Conservation (phyloP, 2,113 vertebrate species). For the Verasper variegatus region DNA sequence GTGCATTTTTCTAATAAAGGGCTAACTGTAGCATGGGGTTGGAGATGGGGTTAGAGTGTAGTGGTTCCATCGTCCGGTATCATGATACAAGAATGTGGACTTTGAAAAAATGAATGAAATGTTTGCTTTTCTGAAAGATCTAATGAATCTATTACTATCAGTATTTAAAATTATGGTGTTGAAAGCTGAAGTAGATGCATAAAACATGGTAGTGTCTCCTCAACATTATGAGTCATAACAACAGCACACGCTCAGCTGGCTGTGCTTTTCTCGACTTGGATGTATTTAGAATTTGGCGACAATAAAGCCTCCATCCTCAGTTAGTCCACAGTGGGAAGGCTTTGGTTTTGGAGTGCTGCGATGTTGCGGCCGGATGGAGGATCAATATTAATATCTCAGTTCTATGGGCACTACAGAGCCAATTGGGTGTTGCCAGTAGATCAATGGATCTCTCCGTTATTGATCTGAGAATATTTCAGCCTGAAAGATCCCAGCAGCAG, state of each 20-base stretch:
- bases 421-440: conserved; percentile 65
- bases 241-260: not conserved
- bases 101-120: no score
- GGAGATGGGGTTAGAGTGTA: no score
- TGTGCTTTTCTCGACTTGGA: not conserved
- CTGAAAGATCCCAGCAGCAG: conserved; percentile 59
- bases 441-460: conserved; percentile 71
- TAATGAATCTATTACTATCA: not conserved
- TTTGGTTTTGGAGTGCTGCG: conserved; percentile 55
- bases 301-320: not conserved
- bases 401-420: conserved; percentile 57
- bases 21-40: no score
- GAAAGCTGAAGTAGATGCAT: not conserved
- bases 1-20: no score
- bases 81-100: no score
- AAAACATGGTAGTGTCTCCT: not conserved
- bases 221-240: not conserved
- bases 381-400: conserved; percentile 76
- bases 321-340: conserved; percentile 42
- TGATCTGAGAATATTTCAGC: conserved; percentile 73
- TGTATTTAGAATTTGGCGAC: conserved; percentile 10
- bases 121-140: not conserved
- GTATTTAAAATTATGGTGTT: not conserved
- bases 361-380: conserved; percentile 47
- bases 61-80: no score